Percentiles rank a stretch among this genome's conserved stretches.
phyloP scores from a whole-genome alignment of 2,113 vertebrate genomes.

The Misgurnus anguillicaudatus region DNA sequence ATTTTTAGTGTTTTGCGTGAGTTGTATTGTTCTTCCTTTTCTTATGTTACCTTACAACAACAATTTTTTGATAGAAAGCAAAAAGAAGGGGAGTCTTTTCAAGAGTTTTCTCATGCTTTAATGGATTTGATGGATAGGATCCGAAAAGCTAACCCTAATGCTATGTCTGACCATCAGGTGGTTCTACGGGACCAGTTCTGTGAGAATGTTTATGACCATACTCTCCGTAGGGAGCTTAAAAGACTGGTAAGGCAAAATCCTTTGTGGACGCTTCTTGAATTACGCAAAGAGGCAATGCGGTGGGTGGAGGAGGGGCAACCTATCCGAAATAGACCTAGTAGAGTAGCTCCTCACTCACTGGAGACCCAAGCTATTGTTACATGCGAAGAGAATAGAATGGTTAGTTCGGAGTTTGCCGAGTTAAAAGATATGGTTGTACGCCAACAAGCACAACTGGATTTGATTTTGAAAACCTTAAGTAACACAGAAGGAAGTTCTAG shows the following conservation, averaged over 20 bases:
- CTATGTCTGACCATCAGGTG: no score
- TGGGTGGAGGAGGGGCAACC: not conserved
- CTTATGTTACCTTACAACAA: not conserved
- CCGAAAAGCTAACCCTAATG: no score
- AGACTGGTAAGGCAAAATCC: not conserved
- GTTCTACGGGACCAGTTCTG: no score
- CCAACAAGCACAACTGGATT: not conserved
- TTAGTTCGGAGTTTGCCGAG: not conserved
- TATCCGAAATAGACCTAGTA: not conserved
- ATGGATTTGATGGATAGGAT: constrained; percentile 2
- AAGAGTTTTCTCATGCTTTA: constrained; percentile 5
- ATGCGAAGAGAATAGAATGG: not conserved
- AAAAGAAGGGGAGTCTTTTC: not conserved
- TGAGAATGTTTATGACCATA: constrained; percentile 4
- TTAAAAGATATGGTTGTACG: not conserved
- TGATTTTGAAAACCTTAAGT: not conserved
- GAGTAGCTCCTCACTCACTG: not conserved
- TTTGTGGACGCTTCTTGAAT: not conserved
- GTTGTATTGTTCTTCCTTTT: not conserved
- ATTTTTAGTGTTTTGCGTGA: not conserved
- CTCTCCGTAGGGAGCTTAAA: not conserved
- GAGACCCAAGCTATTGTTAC: not conserved
- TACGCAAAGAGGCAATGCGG: constrained; percentile 3
- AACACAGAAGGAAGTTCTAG: not conserved
- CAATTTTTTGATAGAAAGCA: constrained; percentile 2